phyloP scores from a whole-genome alignment of 2,113 vertebrate species.

The Larimichthys polyactis region DNA sequence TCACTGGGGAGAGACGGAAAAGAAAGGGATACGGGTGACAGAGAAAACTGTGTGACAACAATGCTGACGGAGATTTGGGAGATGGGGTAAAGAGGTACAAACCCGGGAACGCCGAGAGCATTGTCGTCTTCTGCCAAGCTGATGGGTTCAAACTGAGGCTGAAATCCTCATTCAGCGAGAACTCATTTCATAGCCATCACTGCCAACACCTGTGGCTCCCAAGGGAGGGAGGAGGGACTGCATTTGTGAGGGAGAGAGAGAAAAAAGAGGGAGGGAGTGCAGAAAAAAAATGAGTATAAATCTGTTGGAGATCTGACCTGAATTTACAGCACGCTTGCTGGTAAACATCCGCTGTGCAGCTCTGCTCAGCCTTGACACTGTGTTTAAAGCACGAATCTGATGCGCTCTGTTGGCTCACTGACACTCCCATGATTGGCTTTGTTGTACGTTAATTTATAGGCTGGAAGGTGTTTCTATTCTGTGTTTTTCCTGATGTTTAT shows the following conservation, averaged over 20 bases:
- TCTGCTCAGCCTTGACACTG: conserved; percentile 10
- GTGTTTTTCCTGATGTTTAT: conserved; percentile 3
- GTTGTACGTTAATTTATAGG: conserved; percentile 11
- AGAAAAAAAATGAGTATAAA: conserved; percentile 16
- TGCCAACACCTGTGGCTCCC: conserved; percentile 73
- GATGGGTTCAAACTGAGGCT: conserved; percentile 51
- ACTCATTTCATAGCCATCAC: conserved; percentile 62
- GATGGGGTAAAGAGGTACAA: conserved; percentile 28
- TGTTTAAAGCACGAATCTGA: conserved; percentile 6
- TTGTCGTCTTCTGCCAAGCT: conserved; percentile 32
- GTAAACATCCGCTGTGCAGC: conserved; percentile 43
- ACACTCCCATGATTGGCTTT: conserved; percentile 36
- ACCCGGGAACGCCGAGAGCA: neutral
- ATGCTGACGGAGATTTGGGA: neutral
- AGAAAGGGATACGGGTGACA: neutral
- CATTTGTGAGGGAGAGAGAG: neutral
- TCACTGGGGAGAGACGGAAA: neutral
- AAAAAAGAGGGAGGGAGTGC: neutral
- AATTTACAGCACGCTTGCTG: conserved; percentile 44
- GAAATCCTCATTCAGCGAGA: conserved; percentile 49
- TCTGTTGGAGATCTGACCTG: conserved; percentile 54
- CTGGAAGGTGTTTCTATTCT: neutral
- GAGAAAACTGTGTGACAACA: conserved; percentile 25
- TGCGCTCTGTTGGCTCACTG: conserved; percentile 22
- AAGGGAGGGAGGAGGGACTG: conserved; percentile 14